Conservation (phyloP, 2,113 vertebrate species). For the Sinocyclocheilus grahami region DNA sequence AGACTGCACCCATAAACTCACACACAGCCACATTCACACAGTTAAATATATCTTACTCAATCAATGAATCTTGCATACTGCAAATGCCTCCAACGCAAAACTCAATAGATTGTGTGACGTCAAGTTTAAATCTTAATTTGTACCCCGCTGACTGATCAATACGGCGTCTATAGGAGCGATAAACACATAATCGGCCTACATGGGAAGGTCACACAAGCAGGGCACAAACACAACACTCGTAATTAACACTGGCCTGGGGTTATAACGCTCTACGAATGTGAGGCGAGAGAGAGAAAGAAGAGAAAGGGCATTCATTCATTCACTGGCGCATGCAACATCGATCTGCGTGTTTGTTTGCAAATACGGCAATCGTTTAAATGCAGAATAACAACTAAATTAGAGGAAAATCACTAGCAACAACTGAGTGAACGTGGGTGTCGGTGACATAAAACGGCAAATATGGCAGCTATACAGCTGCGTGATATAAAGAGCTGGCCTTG, state of each 20-base stretch:
- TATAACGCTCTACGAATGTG: conserved; percentile 37
- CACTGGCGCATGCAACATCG: conserved; percentile 46
- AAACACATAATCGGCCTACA: conserved; percentile 69
- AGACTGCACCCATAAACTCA: conserved; percentile 27
- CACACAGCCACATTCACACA: conserved; percentile 31
- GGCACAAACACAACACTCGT: conserved; percentile 53
- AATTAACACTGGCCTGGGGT: conserved; percentile 58
- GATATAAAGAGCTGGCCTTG: not conserved
- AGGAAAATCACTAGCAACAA: conserved; percentile 13
- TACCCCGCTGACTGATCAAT: conserved; percentile 74
- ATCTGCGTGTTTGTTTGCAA: conserved; percentile 73
- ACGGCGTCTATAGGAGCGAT: conserved; percentile 68
- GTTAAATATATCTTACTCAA: conserved; percentile 66
- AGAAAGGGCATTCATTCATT: conserved; percentile 29
- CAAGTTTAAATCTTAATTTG: conserved; percentile 84
- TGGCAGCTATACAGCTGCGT: not conserved
- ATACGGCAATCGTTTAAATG: conserved; percentile 17
- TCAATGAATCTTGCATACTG: conserved; percentile 82
- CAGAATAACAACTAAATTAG: conserved; percentile 11
- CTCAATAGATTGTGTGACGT: conserved; percentile 75
- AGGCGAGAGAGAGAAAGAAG: conserved; percentile 29
- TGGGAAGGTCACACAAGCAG: conserved; percentile 69
- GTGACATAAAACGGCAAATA: not conserved
- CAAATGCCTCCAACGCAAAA: conserved; percentile 81
- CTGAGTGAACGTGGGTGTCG: not conserved